A percentile compares a stretch with the other conserved stretches of the same genome.
These are phyloP conservation scores for Phalacrocorax aristotelis DNA, from an alignment of 2,113 vertebrate genomes.

Conservation along the genomic window DNA sequence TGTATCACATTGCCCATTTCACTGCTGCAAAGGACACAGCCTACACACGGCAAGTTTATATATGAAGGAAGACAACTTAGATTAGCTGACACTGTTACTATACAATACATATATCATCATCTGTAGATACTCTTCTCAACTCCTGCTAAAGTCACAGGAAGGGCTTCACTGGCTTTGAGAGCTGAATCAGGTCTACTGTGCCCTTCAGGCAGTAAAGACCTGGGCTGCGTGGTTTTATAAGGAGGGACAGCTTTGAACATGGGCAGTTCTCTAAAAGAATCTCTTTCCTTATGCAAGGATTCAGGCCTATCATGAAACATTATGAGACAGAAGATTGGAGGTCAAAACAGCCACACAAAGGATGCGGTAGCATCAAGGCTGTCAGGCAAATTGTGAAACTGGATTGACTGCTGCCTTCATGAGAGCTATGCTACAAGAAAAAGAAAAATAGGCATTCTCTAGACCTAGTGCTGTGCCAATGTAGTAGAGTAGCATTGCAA, in stretches of 20 bases:
- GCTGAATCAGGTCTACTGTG: not conserved
- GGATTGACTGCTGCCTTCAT: not conserved
- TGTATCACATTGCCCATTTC: not conserved
- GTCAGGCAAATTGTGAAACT: not conserved
- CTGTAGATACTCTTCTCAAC: not conserved
- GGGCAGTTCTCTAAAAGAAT: not conserved
- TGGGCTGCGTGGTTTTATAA: not conserved
- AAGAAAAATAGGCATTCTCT: not conserved
- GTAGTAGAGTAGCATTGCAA: not conserved
- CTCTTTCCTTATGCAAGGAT: not conserved
- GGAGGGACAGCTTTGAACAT: not conserved
- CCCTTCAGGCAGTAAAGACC: not conserved
- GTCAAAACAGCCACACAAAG: not conserved
- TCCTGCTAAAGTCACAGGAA: not conserved
- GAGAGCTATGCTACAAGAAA: not conserved
- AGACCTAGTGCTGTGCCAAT: not conserved
- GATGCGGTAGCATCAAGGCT: not conserved
- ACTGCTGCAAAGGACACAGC: not conserved
- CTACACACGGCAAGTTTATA: fast-evolving
- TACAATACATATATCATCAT: not conserved
- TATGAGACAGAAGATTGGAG: fast-evolving
- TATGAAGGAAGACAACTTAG: fast-evolving
- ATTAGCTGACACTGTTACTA: not conserved
- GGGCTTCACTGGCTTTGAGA: not conserved
- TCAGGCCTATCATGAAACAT: not conserved